Base-by-base conservation (phyloP, 2,113 vertebrate species). In the Mastomys coucha region DNA sequence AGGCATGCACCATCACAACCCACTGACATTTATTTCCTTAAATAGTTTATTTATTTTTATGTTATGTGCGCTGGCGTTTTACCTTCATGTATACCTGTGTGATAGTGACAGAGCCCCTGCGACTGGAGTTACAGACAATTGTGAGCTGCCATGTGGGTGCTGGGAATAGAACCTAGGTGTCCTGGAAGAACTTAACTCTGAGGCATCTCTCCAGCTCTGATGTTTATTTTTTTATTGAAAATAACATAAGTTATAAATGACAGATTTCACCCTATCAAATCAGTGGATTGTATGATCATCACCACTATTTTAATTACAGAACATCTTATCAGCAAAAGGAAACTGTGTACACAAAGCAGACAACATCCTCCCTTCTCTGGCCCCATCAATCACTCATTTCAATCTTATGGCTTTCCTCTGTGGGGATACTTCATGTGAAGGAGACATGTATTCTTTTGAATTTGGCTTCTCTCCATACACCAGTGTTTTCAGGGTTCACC, bases 221-320 rank as follows among this genome's bases (percentile, higher is more conserved):
- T 69, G 13, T 36, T 69, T 36, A 36, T 26, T 60, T 67, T 69
- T 36, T 36, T 36, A 69, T 16, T 69, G 67, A 69, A 69, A 69
- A 36, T 69, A 95, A 67, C 36, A 60, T 58, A 76, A 88, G 51
- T 95, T 88, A 75, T 17, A 78, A 63, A 51, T 16, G 60, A 92
- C 17, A 88, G 45, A 91, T 73, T 45, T 93, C 67, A 91, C 42
- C 13, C 53, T 76, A 87, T 63, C 70, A 51, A 70, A 89, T 70
- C 14, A 70, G 82, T 67, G 33, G 53, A 10, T 58, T 91, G 24
- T 91, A 75, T 20, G 85, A 78, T 36, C 39, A 95, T 42, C 13
- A 73, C 31, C 56, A 91, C 65, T 73, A 75, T 24, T 28, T 56
- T 45, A 85, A 75, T 82, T 88, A n/a, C 20, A 78, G 60, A 77